Conservation (phyloP, 2,888 invertebrate genomes). For the Brachyptera putata region DNA sequence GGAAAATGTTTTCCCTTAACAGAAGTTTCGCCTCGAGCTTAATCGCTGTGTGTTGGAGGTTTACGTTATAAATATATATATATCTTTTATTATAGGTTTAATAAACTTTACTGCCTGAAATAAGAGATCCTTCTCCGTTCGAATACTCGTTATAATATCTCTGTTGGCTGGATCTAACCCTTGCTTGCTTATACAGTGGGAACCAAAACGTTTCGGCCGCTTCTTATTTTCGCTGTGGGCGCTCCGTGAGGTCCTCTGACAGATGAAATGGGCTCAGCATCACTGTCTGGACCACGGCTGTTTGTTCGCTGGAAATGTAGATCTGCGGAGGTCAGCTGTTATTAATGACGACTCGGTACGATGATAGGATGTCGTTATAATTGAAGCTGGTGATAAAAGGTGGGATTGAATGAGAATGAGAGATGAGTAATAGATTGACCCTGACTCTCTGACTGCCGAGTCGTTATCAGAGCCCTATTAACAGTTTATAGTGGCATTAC, state of each 20-base stretch:
- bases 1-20: constrained; percentile 23
- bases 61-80: neutral
- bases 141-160: constrained; percentile 2
- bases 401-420: too few relatives aligned
- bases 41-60: neutral
- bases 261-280: constrained; percentile 6
- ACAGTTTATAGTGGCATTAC: too few relatives aligned
- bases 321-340: too few relatives aligned
- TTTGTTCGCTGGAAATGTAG: too few relatives aligned
- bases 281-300: neutral
- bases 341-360: too few relatives aligned
- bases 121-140: constrained; percentile 9
- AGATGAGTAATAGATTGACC: too few relatives aligned
- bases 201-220: constrained; percentile 17
- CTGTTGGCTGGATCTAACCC: constrained; percentile 1
- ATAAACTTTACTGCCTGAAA: constrained; percentile 18
- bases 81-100: constrained; percentile 20
- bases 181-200: too few relatives aligned
- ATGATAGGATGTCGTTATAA: too few relatives aligned
- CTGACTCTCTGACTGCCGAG: too few relatives aligned
- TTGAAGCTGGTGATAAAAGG: too few relatives aligned
- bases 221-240: constrained; percentile 19
- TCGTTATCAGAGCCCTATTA: too few relatives aligned
- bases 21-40: constrained; percentile 10
- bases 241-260: constrained; percentile 3